Evolutionary conservation across 2,888 invertebrate species (phyloP), one percentile per base, ranked within the genome.

Genomic region (Trachelus stipa): DNA sequence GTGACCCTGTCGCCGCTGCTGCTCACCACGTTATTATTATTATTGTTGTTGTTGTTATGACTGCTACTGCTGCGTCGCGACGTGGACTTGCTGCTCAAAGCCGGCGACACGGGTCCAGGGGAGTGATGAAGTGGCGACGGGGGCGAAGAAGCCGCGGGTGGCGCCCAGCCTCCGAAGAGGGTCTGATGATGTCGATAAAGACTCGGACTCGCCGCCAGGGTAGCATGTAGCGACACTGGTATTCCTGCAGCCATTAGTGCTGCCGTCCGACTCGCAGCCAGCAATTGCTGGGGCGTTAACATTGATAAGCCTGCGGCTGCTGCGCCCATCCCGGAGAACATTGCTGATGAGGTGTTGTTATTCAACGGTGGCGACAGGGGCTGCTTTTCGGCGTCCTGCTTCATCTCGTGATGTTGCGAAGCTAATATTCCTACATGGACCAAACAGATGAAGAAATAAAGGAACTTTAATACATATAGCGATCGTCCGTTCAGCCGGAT

Each of bases 171-270:
- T 88, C 92, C 92, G 84, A 94, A 93, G 34, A 94, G 92, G 77
- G 94, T 92, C 81, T 94, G 92, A 37, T 94, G 94, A 69, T 94
- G 94, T 73, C 94, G 94, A 91, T 95, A 95, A 80, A 95, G 92
- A 77, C 94, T 93, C 15, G 94, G 94, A 82, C 91, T 92, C 0
- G 91, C 87, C 0, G 92, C 86, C 71, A 95, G 90, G 4, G 93
- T 94, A 2, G 93, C 93, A 81, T 93, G 91, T 90, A 92, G 83
- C 91, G 93, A 78, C 91, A 93, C 81, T 88, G 94, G 85, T 88
- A 94, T 84, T 84, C 93, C 91, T 86, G 95, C 92, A 87, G 94
- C 93, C 88, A 93, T 92, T 74, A 93, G 85, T 0, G 91, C 90
- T 0, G 90, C 90, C 6, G 90, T 88, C 85, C 92, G 92, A 82